Conservation (phyloP, 1,140 invertebrate species). For the Lepidostoma basale region DNA sequence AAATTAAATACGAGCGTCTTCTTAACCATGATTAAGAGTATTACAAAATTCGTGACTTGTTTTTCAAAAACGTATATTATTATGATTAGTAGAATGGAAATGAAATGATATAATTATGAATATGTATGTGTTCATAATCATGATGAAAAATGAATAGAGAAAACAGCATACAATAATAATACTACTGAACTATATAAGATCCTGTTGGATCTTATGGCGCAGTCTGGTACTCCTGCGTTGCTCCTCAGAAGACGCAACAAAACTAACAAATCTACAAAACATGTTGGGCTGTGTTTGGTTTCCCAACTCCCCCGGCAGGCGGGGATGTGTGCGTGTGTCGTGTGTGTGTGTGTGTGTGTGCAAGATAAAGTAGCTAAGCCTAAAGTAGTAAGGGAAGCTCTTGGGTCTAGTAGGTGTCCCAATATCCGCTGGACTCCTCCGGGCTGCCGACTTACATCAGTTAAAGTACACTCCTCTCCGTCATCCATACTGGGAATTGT, state of each 20-base stretch:
- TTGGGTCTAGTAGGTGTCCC: constrained; percentile 25
- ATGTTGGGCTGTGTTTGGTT: constrained; percentile 14
- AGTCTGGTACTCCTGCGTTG: background rate
- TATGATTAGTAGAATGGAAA: background rate
- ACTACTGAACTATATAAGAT: constrained; percentile 4
- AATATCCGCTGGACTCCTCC: constrained; percentile 17
- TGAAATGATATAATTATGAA: constrained; percentile 2
- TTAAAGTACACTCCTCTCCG: constrained; percentile 89
- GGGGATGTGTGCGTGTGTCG: background rate
- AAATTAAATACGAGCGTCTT: too few relatives aligned
- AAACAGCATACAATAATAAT: background rate
- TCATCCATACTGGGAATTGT: constrained; percentile 95
- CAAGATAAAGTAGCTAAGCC: background rate
- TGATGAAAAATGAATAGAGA: background rate
- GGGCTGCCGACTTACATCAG: constrained; percentile 77
- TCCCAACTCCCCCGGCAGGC: constrained; percentile 14
- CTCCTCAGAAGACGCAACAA: background rate
- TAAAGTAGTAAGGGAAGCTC: constrained; percentile 5
- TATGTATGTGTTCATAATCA: constrained; percentile 18
- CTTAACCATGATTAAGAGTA: too few relatives aligned
- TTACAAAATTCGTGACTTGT: too few relatives aligned
- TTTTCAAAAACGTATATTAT: too few relatives aligned
- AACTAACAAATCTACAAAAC: background rate
- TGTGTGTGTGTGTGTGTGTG: constrained; percentile 1
- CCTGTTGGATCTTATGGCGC: background rate